Evolutionary conservation across 2,113 vertebrate species (phyloP).

Genomic region (Peromyscus leucopus): DNA sequence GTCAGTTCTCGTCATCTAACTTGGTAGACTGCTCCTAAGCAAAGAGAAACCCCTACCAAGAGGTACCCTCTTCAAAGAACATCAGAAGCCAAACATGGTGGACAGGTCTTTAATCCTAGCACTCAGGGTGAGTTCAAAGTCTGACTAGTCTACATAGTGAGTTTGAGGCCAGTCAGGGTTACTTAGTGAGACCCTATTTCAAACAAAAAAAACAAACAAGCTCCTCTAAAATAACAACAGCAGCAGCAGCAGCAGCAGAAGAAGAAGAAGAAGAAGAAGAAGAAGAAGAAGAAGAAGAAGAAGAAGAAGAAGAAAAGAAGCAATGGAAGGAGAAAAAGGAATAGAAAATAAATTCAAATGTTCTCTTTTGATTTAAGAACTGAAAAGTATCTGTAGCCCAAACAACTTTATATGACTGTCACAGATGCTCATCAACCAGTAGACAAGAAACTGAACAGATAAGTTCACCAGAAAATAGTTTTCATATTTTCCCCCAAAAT

Average conservation of each 20-base stretch:
- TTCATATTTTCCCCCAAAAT: background rate
- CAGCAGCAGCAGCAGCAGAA: background rate
- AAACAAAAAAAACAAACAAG: background rate
- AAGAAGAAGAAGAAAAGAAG: background rate
- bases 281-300: too few relatives aligned
- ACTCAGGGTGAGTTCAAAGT: background rate
- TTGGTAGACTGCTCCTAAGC: background rate
- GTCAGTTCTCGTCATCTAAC: background rate
- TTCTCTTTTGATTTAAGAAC: slow-evolving; percentile 11
- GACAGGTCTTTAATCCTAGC: background rate
- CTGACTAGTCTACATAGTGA: background rate
- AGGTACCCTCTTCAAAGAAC: background rate
- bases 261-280: too few relatives aligned
- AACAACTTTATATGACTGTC: background rate
- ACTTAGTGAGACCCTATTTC: background rate
- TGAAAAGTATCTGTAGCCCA: background rate
- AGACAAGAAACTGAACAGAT: background rate
- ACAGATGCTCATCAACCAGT: background rate
- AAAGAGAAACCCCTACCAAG: background rate
- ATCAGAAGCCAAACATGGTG: background rate
- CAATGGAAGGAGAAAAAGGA: background rate
- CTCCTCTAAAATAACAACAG: background rate
- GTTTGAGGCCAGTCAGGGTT: background rate
- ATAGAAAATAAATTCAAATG: background rate
- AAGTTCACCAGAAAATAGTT: background rate